Conservation (phyloP, 2,888 invertebrate genomes). For the Drosophila prostipennis region DNA sequence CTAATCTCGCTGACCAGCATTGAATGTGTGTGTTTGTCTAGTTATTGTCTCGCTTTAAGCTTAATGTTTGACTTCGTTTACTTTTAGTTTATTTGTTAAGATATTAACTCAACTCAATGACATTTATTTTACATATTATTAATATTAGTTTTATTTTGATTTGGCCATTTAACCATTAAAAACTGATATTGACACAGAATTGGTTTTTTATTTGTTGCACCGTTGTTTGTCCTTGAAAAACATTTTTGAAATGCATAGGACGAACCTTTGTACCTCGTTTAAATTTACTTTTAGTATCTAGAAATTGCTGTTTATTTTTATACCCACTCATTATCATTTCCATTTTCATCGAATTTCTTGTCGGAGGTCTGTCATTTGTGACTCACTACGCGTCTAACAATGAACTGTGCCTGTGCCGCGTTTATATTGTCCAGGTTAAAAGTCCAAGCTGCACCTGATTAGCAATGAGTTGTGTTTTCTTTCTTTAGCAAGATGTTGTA, state of each 20-base stretch:
- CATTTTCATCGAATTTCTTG: constrained; percentile 7
- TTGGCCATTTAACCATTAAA: constrained; percentile 56
- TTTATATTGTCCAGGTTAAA: constrained; percentile 8
- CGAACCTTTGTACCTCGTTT: not conserved
- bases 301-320: not conserved
- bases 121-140: constrained; percentile 29
- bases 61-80: constrained; percentile 47
- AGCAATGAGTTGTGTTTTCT: constrained; percentile 30
- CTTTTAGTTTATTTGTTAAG: constrained; percentile 42
- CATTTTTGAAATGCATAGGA: constrained; percentile 27
- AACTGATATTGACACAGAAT: constrained; percentile 36
- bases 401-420: constrained; percentile 10
- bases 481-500: constrained; percentile 33
- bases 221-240: constrained; percentile 19
- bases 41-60: constrained; percentile 45
- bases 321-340: constrained; percentile 3
- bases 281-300: not conserved
- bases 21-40: constrained; percentile 39
- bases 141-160: constrained; percentile 29
- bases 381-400: constrained; percentile 20
- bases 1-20: constrained; percentile 20
- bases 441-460: constrained; percentile 20
- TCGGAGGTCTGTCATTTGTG: constrained; percentile 4
- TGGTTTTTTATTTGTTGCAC: constrained; percentile 41
- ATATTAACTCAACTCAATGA: constrained; percentile 2